Conservation (phyloP, 2,113 vertebrate species). For the Geothlypis trichas region DNA sequence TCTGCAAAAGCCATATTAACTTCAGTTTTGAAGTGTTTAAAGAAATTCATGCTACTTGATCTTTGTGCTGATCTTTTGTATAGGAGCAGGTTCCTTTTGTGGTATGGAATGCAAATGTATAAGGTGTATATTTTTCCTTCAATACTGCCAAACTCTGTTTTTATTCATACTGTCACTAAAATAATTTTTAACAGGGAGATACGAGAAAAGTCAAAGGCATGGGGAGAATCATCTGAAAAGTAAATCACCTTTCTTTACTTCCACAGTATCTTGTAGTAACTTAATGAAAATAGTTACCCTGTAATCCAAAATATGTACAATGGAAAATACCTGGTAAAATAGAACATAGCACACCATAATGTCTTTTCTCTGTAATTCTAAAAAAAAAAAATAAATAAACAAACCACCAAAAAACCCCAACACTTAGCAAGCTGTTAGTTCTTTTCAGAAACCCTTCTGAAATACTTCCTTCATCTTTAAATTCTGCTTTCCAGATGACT, state of each 20-base stretch:
- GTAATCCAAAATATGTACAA: not conserved
- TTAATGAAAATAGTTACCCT: not conserved
- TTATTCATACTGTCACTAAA: not conserved
- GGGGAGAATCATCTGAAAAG: not conserved
- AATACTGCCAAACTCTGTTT: not conserved
- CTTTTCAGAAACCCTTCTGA: slow-evolving; percentile 19
- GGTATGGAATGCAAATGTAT: not conserved
- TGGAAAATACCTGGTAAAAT: not conserved
- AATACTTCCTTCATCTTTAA: slow-evolving; percentile 59
- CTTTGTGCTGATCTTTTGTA: not conserved
- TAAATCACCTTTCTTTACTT: not conserved
- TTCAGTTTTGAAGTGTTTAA: not conserved
- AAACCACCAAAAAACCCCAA: not conserved
- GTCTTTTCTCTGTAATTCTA: not conserved
- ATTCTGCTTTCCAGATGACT: slow-evolving; percentile 72
- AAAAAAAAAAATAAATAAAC: not conserved
- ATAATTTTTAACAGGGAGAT: not conserved
- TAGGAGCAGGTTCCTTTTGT: not conserved
- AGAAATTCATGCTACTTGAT: not conserved
- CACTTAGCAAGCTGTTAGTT: not conserved
- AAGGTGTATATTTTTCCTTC: not conserved
- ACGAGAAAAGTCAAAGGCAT: not conserved
- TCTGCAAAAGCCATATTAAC: not conserved
- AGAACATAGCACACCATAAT: not conserved
- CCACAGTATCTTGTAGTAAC: not conserved